Percentiles rank a stretch among this genome's conserved stretches.
Evolutionary conservation across 2,888 invertebrate genomes (phyloP).

Genomic region (Acronicta aceris): DNA sequence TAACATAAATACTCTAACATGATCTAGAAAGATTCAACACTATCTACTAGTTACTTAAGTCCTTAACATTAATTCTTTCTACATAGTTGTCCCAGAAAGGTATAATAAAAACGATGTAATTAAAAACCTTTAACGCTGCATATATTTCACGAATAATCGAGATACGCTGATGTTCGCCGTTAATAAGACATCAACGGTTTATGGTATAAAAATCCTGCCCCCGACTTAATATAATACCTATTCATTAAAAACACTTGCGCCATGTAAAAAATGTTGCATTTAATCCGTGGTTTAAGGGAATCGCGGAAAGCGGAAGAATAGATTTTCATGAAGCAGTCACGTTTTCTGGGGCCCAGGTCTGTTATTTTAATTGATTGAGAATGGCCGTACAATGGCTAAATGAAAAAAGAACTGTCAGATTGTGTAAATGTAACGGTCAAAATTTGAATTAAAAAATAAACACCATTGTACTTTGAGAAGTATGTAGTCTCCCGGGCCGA

Average conservation of each 20-base stretch:
- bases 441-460: no score
- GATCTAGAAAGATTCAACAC: background rate
- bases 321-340: background rate
- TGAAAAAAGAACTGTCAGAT: no score
- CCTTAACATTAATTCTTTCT: slow-evolving; percentile 12
- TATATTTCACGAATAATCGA: slow-evolving; percentile 79
- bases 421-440: no score
- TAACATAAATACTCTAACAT: no score
- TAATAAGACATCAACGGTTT: slow-evolving; percentile 86
- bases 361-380: no score
- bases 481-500: no score
- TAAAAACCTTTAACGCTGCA: slow-evolving; percentile 81
- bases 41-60: background rate
- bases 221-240: slow-evolving; percentile 82
- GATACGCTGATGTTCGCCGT: slow-evolving; percentile 67
- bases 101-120: slow-evolving; percentile 62
- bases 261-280: slow-evolving; percentile 74
- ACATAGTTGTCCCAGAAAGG: slow-evolving; percentile 38
- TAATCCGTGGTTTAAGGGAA: slow-evolving; percentile 57
- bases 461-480: no score
- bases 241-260: slow-evolving; percentile 86
- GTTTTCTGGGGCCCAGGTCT: no score
- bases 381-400: no score
- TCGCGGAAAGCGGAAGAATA: slow-evolving; percentile 23
- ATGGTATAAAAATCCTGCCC: slow-evolving; percentile 77